Evolutionary conservation across 2,797 vertebrate genomes (phyloP).

Genomic region (Varecia variegata): DNA sequence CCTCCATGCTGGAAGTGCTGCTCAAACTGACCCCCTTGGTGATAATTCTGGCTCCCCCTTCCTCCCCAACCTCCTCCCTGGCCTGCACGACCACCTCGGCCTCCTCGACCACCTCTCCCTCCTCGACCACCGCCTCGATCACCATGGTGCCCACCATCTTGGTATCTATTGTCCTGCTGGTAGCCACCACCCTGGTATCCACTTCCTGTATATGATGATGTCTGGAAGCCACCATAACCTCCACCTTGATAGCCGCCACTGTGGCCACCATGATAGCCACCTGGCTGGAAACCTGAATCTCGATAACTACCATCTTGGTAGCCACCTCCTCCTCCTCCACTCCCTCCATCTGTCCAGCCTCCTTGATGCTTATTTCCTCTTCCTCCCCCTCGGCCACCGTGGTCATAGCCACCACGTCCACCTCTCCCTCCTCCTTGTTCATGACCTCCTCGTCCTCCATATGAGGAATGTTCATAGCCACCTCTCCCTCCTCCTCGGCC

Average conservation of each 20-base stretch:
- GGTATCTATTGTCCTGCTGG: constrained; percentile 88
- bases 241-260: constrained; percentile 87
- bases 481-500: constrained; percentile 87
- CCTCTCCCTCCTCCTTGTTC: constrained; percentile 89
- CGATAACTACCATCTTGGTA: constrained; percentile 89
- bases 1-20: constrained; percentile 99
- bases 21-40: constrained; percentile 98
- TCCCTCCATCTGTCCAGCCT: constrained; percentile 87
- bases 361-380: constrained; percentile 89
- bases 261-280: constrained; percentile 87
- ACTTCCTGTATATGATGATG: constrained; percentile 87
- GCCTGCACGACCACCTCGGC: constrained; percentile 85
- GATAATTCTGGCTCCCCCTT: constrained; percentile 94
- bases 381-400: constrained; percentile 85
- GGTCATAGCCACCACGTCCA: constrained; percentile 86
- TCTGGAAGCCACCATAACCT: constrained; percentile 89
- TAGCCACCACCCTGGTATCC: constrained; percentile 87
- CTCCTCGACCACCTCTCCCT: constrained; percentile 85
- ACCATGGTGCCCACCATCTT: constrained; percentile 87
- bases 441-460: constrained; percentile 85
- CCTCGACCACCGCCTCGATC: constrained; percentile 87
- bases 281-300: constrained; percentile 87
- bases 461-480: constrained; percentile 87
- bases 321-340: constrained; percentile 85
- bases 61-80: constrained; percentile 93